phyloP scores from a whole-genome alignment of 2,113 vertebrate species.

The Heterochromis multidens region DNA sequence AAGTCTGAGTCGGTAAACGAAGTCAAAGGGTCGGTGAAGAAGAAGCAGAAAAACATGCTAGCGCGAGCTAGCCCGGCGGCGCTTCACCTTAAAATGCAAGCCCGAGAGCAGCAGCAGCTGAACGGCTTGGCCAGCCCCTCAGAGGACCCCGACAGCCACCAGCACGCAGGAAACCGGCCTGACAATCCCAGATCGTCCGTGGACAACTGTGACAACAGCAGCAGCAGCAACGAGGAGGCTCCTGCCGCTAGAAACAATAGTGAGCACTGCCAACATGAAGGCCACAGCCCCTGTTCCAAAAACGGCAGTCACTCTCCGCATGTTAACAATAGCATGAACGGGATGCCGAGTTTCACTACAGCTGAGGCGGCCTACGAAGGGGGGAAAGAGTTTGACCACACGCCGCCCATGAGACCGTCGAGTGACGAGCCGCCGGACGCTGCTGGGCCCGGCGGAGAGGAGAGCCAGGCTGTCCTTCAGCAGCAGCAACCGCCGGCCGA shows the following conservation, averaged over 20 bases:
- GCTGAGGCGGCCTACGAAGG: conserved; percentile 47
- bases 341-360: conserved; percentile 57
- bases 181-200: conserved; percentile 62
- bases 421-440: conserved; percentile 31
- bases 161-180: conserved; percentile 52
- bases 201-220: conserved; percentile 61
- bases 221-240: conserved; percentile 51
- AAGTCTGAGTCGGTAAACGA: conserved; percentile 54
- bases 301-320: conserved; percentile 72
- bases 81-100: conserved; percentile 79
- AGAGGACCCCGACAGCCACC: conserved; percentile 70
- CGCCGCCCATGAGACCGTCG: conserved; percentile 65
- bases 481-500: conserved; percentile 66
- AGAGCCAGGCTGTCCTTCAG: conserved; percentile 42
- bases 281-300: conserved; percentile 62
- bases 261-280: conserved; percentile 64
- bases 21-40: conserved; percentile 62
- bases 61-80: conserved; percentile 76
- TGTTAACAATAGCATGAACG: conserved; percentile 71
- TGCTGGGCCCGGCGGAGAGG: conserved; percentile 67
- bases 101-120: conserved; percentile 81
- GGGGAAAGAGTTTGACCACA: conserved; percentile 66
- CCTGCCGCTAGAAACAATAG: conserved; percentile 63
- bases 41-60: conserved; percentile 76
- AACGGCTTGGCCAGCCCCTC: conserved; percentile 88